Base-by-base conservation (phyloP, 2,888 invertebrate genomes). In the Pterostichus niger region DNA sequence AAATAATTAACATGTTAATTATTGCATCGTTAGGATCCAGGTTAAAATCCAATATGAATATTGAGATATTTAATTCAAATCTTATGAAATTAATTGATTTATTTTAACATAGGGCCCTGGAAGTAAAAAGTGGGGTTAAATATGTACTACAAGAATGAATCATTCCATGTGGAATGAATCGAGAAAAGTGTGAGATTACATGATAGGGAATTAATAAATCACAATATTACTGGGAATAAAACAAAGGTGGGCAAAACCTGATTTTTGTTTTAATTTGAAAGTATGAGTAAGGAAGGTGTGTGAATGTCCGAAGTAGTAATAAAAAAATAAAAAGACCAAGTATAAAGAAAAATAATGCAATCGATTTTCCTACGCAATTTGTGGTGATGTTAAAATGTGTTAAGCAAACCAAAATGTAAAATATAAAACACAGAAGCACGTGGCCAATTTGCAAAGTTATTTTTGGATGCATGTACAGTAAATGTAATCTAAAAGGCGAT, bases 401-500 rank as follows among this genome's bases (percentile, higher is more conserved):
- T 52, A 75, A 52, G 49, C 75, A 52, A 46, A 6, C 49, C n/a
- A 33, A 80, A 61, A 31, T 59, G 46, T 44, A 73, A 81, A 52
- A 81, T 59, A 73, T 68, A 52, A 80, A 49, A 54, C 13, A 33
- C 9, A 31, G 33, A 80, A 68, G 80, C 82, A 82, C 82, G 82
- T 82, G 82, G 80, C 52, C 52, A 49, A 44, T 75, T 7, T 17
- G 33, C 9, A 33, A 59, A 61, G 82, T 46, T 82, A 82, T 82
- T 82, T 82, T 76, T 59, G 76, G 82, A 15, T 40, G 33, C 86
- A 82, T 84, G 84, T 86, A 87, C 75, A 59, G 76, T 73, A 85
- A 85, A 84, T 84, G 84, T 83, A 85, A 85, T 84, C 84, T 89
- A 90, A 90, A 91, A 92, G 90, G 90, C 90, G 90, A 89, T 89